Percentiles rank a stretch among this genome's conserved stretches.
Evolutionary conservation across 2,797 vertebrate genomes (phyloP).

Genomic region (Acridotheres tristis): DNA sequence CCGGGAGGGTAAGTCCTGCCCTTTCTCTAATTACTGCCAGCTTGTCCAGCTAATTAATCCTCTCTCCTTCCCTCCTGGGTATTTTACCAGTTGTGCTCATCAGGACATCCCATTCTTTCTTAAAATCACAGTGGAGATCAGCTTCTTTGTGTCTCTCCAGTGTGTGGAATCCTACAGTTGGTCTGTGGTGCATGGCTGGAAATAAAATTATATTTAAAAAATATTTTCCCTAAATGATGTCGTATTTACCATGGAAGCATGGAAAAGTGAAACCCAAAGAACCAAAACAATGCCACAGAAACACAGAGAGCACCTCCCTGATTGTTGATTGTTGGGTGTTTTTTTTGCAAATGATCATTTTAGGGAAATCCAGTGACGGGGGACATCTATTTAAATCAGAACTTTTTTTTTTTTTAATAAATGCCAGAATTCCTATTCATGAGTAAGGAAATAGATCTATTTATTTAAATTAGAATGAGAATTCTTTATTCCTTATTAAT

Average conservation of each 20-base stretch:
- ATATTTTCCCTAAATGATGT: background rate
- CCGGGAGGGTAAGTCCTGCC: background rate
- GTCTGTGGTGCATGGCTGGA: accelerated
- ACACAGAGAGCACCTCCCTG: background rate
- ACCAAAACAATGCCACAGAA: background rate
- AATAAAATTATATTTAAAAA: accelerated
- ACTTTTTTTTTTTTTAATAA: background rate
- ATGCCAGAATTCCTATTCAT: background rate
- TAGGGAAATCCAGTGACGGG: background rate
- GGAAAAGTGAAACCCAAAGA: background rate
- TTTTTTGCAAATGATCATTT: background rate
- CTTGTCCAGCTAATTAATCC: background rate
- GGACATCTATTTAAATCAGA: background rate
- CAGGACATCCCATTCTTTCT: background rate
- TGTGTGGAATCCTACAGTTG: background rate
- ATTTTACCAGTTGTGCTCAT: background rate
- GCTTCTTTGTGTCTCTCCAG: background rate
- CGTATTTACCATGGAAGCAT: accelerated
- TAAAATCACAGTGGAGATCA: background rate
- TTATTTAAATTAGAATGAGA: background rate
- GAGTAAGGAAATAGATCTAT: background rate
- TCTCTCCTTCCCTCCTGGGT: background rate
- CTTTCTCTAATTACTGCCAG: background rate
- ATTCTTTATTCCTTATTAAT: background rate
- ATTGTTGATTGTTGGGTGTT: background rate